Conservation (phyloP, 2,797 vertebrate genomes). For the Mallotus villosus region DNA sequence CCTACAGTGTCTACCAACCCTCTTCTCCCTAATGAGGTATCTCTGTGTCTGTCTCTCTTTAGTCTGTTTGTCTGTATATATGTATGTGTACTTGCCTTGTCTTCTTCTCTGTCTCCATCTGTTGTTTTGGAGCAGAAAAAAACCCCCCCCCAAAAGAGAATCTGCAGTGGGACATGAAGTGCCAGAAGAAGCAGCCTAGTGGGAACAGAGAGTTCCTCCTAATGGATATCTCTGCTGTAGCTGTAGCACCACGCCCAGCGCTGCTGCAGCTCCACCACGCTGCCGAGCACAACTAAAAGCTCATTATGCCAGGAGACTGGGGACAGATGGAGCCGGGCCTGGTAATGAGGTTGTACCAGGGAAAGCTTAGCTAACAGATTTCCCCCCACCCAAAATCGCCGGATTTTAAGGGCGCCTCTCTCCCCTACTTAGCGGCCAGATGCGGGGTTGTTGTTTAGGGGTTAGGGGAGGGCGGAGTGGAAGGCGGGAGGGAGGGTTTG, state of each 20-base stretch:
- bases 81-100: neutral
- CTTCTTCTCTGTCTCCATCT: neutral
- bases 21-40: too few relatives aligned
- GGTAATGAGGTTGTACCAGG: conserved; percentile 54
- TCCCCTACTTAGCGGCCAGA: neutral
- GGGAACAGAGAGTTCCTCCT: conserved; percentile 1
- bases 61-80: neutral
- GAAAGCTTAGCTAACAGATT: conserved; percentile 54
- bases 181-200: too few relatives aligned
- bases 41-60: neutral
- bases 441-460: neutral
- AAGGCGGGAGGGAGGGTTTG: neutral
- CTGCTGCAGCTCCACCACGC: conserved; percentile 15
- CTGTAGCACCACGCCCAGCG: too few relatives aligned
- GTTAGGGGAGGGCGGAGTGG: neutral
- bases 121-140: too few relatives aligned
- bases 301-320: conserved; percentile 56
- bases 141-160: too few relatives aligned
- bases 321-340: conserved; percentile 58
- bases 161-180: too few relatives aligned
- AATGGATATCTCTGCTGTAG: conserved; percentile 19
- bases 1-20: too few relatives aligned
- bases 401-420: neutral
- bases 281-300: conserved; percentile 50
- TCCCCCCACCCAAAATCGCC: conserved; percentile 26